Percentiles rank a stretch among this genome's conserved stretches.
These are phyloP conservation scores for Lagocephalus sceleratus DNA, from an alignment of 2,797 vertebrate genomes.

Conservation along the genomic window DNA sequence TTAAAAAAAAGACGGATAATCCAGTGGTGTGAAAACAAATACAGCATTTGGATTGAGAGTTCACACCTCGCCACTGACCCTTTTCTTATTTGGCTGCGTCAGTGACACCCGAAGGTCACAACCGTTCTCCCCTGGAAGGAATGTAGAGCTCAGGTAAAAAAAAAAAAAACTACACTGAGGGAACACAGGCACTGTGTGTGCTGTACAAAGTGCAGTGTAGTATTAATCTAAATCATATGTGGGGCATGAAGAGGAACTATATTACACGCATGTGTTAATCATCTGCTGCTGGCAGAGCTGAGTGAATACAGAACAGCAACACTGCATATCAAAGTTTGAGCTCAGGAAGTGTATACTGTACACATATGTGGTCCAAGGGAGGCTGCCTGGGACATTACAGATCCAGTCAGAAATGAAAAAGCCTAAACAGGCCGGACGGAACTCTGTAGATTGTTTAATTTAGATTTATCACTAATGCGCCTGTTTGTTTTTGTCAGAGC, in stretches of 20 bases:
- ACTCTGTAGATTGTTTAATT: conserved; percentile 12
- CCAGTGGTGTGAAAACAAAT: conserved; percentile 52
- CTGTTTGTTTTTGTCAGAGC: conserved; percentile 25
- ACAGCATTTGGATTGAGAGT: conserved; percentile 32
- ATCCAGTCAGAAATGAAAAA: conserved; percentile 17
- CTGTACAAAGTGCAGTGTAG: not conserved
- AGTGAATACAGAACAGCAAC: not conserved
- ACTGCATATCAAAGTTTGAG: not conserved
- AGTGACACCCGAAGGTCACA: conserved; percentile 57
- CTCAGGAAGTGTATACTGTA: not conserved
- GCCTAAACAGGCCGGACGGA: not conserved
- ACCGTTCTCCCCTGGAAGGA: conserved; percentile 37
- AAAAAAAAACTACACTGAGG: conserved; percentile 3
- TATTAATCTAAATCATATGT: conserved; percentile 26
- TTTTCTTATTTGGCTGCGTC: conserved; percentile 39
- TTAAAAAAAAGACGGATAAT: not conserved
- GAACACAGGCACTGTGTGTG: conserved; percentile 1
- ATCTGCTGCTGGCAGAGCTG: conserved; percentile 29
- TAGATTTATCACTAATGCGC: conserved; percentile 39
- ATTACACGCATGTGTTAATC: conserved; percentile 38
- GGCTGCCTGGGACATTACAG: conserved; percentile 13
- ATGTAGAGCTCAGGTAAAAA: conserved; percentile 48
- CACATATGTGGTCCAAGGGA: not conserved
- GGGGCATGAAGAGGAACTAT: conserved; percentile 14
- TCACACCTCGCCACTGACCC: conserved; percentile 49